Conservation (phyloP, 2,888 invertebrate genomes). For the Halictus quadricinctus region DNA sequence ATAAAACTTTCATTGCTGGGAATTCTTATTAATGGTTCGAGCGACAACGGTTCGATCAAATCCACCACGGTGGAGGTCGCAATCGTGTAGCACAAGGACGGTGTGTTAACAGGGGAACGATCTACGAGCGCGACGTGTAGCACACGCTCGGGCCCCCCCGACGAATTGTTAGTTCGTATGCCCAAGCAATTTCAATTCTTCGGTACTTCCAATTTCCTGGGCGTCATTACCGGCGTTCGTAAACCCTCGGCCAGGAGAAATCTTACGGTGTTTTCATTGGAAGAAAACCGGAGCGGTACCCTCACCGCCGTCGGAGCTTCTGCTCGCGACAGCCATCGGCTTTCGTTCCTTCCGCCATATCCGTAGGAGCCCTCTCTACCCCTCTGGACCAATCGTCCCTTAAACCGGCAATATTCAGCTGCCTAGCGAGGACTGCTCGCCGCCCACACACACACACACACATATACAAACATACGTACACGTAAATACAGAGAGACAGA, state of each 20-base stretch:
- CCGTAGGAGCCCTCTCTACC: constrained; percentile 19
- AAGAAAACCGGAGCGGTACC: constrained; percentile 55
- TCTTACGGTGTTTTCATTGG: constrained; percentile 51
- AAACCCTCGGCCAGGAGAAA: constrained; percentile 62
- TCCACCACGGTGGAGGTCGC: not conserved
- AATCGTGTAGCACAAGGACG: not conserved
- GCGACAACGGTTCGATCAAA: constrained; percentile 7
- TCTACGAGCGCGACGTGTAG: constrained; percentile 17
- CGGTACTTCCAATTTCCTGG: constrained; percentile 67
- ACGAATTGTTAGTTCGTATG: constrained; percentile 59
- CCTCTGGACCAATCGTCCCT: constrained; percentile 26
- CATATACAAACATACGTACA: not conserved
- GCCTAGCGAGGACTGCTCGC: constrained; percentile 32
- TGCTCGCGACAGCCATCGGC: constrained; percentile 68
- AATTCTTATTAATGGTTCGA: not conserved
- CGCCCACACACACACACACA: constrained; percentile 20
- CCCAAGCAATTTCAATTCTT: constrained; percentile 60
- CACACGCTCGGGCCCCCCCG: constrained; percentile 20
- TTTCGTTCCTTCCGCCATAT: constrained; percentile 62
- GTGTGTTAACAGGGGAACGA: constrained; percentile 12
- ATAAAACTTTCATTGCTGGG: not conserved
- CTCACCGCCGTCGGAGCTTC: constrained; percentile 58
- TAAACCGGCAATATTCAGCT: constrained; percentile 45
- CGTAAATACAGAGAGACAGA: not conserved
- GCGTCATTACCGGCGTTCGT: constrained; percentile 65